Evolutionary conservation across 2,888 invertebrate genomes (phyloP), one percentile per base, ranked within the genome.

Genomic region (Luperina testacea): DNA sequence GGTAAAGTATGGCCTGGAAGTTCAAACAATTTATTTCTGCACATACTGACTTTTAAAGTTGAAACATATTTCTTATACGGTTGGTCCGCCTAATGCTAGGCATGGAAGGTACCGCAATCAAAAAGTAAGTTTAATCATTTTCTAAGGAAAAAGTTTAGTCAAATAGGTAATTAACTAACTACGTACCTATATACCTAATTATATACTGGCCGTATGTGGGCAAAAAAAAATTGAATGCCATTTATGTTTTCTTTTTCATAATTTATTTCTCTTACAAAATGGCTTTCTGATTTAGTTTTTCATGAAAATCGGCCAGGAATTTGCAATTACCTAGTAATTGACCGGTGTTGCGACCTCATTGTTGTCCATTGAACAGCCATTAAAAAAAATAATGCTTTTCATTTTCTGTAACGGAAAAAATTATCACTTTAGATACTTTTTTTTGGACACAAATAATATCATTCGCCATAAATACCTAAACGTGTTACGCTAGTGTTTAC

Each of bases 1-100:
- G 93, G 94, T 94, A 83, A 77, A 27, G 45, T 72, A 51, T 45
- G 0, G 7, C 20, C 11, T 42, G 48, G 5, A 65, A 20, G 0
- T 38, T 11, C 4, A 38, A 59, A 51, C 6, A 0, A 8, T 53
- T 38, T n/a, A 9, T 42, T 45, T 32, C 4, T 27, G 13, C 42
- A 42, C 13, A 4, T 32, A 15, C 27, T 15, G 17, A 42, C 15
- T 20, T 51, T 53, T 20, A 20, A 53, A 42, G 20, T 68, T 42
- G 6, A 32, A 45, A 11, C 17, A n/a, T 57, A 0, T 15, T 27
- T 42, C 38, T 63, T 45, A 9, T 17, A 71, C 17, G 24, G 27
- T 69, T 7, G 6, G 15, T 75, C 20, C 2, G 11, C 24, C 57
- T 24, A n/a, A 57, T 24, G 11, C 57, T 57, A 11, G 24, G 9